These are phyloP conservation scores for Gallinago stenura DNA, from an alignment of 2,797 vertebrate species.

Conservation along the genomic window DNA sequence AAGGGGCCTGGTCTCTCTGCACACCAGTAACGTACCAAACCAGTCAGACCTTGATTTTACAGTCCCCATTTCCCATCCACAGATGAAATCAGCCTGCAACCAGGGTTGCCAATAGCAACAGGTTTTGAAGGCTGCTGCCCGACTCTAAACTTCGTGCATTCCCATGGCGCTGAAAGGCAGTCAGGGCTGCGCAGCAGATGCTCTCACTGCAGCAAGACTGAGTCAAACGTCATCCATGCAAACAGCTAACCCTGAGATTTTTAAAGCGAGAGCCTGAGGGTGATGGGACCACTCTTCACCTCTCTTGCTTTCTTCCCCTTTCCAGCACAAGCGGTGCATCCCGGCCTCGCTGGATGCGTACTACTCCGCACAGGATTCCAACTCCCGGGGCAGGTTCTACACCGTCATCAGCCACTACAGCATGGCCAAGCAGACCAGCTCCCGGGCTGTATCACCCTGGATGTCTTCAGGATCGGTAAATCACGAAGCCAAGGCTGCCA, in stretches of 20 bases:
- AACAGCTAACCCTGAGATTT: background rate
- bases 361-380: slow-evolving; percentile 95
- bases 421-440: slow-evolving; percentile 98
- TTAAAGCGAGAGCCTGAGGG: background rate
- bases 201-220: background rate
- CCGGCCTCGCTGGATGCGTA: slow-evolving; percentile 96
- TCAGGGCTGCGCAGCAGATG: background rate
- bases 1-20: background rate
- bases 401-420: slow-evolving; percentile 99
- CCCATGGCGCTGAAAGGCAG: background rate
- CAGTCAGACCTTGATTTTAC: background rate
- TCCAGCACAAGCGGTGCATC: slow-evolving; percentile 97
- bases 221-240: background rate
- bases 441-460: slow-evolving; percentile 94
- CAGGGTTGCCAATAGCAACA: slow-evolving; percentile 13
- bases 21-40: background rate
- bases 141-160: background rate
- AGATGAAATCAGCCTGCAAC: background rate
- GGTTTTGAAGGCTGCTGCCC: background rate
- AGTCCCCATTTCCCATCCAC: background rate
- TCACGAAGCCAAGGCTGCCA: slow-evolving; percentile 90
- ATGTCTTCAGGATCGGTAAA: slow-evolving; percentile 87
- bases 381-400: slow-evolving; percentile 95
- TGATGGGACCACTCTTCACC: background rate
- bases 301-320: slow-evolving; percentile 6